Evolutionary conservation across 2,113 vertebrate genomes (phyloP).

Genomic region (Cephalopterus ornatus): DNA sequence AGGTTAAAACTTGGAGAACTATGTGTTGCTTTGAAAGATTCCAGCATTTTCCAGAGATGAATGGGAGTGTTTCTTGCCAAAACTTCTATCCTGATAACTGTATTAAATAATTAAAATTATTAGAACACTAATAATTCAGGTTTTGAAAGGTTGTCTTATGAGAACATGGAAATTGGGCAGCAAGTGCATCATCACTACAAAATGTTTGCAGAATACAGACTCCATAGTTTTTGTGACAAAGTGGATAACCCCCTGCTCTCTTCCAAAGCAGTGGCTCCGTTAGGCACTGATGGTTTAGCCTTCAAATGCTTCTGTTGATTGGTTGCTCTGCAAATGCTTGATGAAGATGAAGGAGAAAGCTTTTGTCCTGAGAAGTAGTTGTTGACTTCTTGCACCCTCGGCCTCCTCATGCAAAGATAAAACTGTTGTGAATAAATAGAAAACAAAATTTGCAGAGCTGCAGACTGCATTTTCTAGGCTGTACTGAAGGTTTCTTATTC

Average conservation of each 20-base stretch:
- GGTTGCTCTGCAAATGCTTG: neutral
- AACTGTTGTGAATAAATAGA: neutral
- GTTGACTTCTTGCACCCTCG: neutral
- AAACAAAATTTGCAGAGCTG: neutral
- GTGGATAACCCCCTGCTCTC: neutral
- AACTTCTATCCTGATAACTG: neutral
- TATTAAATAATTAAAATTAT: neutral
- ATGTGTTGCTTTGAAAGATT: neutral
- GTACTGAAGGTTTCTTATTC: neutral
- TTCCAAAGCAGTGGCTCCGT: neutral
- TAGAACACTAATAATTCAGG: neutral
- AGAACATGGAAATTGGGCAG: neutral
- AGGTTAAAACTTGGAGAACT: neutral
- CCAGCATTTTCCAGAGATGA: neutral
- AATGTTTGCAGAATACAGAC: neutral
- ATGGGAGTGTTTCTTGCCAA: neutral
- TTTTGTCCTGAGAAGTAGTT: neutral
- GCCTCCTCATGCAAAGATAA: neutral
- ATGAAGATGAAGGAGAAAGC: neutral
- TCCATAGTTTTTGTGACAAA: neutral
- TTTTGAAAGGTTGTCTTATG: neutral
- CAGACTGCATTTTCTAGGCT: neutral
- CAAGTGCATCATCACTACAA: neutral
- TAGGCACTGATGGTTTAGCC: neutral
- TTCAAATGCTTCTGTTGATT: neutral